These are phyloP conservation scores for Notodonta dromedarius DNA, from an alignment of 2,888 invertebrate genomes.

Conservation along the genomic window DNA sequence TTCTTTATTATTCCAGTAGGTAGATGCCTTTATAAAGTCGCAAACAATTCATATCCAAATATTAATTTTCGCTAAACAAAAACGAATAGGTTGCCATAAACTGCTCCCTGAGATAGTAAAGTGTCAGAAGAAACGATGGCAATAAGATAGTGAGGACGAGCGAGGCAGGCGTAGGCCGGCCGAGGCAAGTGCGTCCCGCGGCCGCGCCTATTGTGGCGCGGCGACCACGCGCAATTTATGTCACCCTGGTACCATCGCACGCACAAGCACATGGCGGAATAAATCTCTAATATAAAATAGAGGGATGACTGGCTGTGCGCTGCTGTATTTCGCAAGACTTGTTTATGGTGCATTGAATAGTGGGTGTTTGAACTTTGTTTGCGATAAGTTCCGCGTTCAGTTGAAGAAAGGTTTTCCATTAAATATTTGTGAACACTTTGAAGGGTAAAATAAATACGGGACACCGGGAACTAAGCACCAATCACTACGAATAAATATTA, in stretches of 20 bases:
- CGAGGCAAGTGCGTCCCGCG: conserved; percentile 52
- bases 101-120: conserved; percentile 68
- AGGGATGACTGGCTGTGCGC: conserved; percentile 9
- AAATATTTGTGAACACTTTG: too few species aligned
- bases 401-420: not conserved
- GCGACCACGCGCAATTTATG: conserved; percentile 70
- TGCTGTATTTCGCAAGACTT: conserved; percentile 6
- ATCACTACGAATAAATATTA: not conserved
- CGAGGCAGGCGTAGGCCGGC: conserved; percentile 56
- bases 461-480: too few species aligned
- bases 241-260: conserved; percentile 39
- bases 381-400: not conserved
- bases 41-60: not conserved
- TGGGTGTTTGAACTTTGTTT: not conserved
- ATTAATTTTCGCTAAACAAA: conserved; percentile 31
- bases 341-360: not conserved
- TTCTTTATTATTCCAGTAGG: too few species aligned
- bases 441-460: too few species aligned
- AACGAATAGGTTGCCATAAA: conserved; percentile 62
- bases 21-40: too few species aligned
- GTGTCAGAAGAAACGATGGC: conserved; percentile 73
- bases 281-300: conserved; percentile 32
- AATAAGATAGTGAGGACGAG: conserved; percentile 70
- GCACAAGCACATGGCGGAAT: conserved; percentile 33
- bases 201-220: conserved; percentile 66